A percentile compares a stretch with the other conserved stretches of the same genome.
Conservation (phyloP, 2,113 vertebrate species). For the Pimephales promelas region DNA sequence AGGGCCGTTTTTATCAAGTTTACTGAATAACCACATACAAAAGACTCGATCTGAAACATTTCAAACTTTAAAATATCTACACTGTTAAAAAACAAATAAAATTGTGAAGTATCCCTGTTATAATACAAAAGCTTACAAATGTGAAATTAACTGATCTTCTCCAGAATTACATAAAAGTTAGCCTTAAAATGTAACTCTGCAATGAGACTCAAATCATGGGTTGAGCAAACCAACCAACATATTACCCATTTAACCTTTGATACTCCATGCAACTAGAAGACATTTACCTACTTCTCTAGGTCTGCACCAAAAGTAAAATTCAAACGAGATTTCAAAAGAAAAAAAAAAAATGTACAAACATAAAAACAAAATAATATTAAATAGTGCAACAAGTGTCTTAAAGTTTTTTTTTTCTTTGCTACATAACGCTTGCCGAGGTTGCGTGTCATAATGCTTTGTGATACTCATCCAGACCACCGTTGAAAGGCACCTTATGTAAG, state of each 20-base stretch:
- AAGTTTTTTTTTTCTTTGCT: conserved; percentile 70
- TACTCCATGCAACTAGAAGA: not conserved
- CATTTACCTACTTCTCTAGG: not conserved
- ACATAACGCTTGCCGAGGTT: conserved; percentile 75
- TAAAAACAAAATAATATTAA: conserved; percentile 59
- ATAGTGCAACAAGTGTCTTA: conserved; percentile 80
- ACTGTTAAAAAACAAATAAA: not conserved
- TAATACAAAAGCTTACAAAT: not conserved
- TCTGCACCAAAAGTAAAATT: conserved; percentile 31
- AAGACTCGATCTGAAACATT: not conserved
- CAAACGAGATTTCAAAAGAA: conserved; percentile 48
- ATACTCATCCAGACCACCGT: conserved; percentile 66
- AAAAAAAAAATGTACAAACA: conserved; percentile 40
- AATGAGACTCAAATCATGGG: conserved; percentile 17
- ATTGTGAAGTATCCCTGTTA: not conserved
- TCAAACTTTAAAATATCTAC: not conserved
- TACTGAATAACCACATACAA: not conserved
- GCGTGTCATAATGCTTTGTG: conserved; percentile 40
- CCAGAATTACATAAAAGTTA: conserved; percentile 8
- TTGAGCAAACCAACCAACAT: not conserved
- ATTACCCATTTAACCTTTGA: not conserved
- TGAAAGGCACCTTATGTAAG: conserved; percentile 74
- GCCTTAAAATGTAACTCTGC: not conserved
- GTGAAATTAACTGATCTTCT: not conserved
- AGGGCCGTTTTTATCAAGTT: not conserved